Evolutionary conservation across 2,113 vertebrate genomes (phyloP).

Genomic region (Cepphus grylle): DNA sequence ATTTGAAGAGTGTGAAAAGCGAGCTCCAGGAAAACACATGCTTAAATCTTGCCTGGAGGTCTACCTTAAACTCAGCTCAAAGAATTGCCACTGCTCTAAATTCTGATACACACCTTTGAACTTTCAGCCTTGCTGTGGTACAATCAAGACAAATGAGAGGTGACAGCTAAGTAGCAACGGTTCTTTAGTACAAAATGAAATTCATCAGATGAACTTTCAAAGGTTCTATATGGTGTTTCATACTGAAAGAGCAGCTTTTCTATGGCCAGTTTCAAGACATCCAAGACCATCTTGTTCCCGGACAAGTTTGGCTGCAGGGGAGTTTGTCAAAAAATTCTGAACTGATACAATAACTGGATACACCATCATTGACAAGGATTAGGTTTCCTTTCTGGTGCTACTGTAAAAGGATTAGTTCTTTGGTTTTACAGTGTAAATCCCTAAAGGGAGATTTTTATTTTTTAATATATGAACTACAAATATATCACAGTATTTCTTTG

Average conservation of each 20-base stretch:
- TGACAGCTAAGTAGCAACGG: constrained; percentile 3
- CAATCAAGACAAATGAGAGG: constrained; percentile 4
- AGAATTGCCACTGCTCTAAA: not conserved
- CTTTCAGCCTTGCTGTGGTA: not conserved
- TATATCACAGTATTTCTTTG: not conserved
- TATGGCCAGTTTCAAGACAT: not conserved
- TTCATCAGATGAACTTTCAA: constrained; percentile 17
- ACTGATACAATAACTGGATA: not conserved
- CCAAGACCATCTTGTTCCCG: not conserved
- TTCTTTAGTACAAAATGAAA: not conserved
- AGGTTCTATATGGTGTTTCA: not conserved
- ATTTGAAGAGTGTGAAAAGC: not conserved
- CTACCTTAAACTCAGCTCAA: not conserved
- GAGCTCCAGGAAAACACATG: not conserved
- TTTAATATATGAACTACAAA: not conserved
- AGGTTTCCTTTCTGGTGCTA: not conserved
- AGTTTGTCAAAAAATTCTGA: not conserved
- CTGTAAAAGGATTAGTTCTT: constrained; percentile 38
- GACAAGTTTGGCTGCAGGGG: not conserved
- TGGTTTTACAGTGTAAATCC: constrained; percentile 4
- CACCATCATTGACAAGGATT: constrained; percentile 6
- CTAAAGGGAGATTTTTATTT: not conserved
- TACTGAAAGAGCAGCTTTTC: not conserved
- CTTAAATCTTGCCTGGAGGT: not conserved
- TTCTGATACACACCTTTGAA: constrained; percentile 20